Percentiles rank a stretch among this genome's conserved stretches.
phyloP scores from a whole-genome alignment of 2,888 invertebrate species.

The Diplolepis rosae region DNA sequence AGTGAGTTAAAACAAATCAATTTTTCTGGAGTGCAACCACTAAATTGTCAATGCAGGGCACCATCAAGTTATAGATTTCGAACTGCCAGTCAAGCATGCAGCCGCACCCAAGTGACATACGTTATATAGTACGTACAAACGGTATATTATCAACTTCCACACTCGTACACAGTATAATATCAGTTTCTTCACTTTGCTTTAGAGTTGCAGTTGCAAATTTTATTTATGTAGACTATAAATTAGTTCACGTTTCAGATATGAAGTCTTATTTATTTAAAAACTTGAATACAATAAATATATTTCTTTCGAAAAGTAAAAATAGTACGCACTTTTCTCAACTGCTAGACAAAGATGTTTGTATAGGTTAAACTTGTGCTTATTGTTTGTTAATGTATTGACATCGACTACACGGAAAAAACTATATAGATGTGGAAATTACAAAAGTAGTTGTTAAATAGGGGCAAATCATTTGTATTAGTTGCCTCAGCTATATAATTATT shows the following conservation, averaged over 20 bases:
- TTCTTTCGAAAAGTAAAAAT: too few relatives aligned
- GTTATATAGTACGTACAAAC: constrained; percentile 25
- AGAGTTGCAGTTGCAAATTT: constrained; percentile 10
- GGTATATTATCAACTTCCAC: constrained; percentile 22
- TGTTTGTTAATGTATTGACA: neutral
- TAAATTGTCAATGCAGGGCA: constrained; percentile 29
- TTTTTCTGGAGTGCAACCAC: constrained; percentile 25
- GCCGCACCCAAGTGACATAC: constrained; percentile 35
- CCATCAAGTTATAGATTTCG: constrained; percentile 20
- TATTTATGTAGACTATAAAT: neutral
- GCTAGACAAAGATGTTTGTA: too few relatives aligned
- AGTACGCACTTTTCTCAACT: too few relatives aligned
- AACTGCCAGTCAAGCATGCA: constrained; percentile 33
- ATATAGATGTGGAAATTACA: too few relatives aligned
- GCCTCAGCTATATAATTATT: too few relatives aligned
- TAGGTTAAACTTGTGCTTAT: too few relatives aligned
- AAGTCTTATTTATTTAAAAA: too few relatives aligned
- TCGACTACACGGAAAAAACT: too few relatives aligned
- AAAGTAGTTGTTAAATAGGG: too few relatives aligned
- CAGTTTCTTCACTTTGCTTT: constrained; percentile 5
- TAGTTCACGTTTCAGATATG: neutral
- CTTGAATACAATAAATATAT: too few relatives aligned
- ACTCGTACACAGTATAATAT: constrained; percentile 18
- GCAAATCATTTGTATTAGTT: too few relatives aligned
- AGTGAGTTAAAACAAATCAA: constrained; percentile 23